Percentiles rank a stretch among this genome's conserved stretches.
These are phyloP conservation scores for Eulemur macaco DNA, from an alignment of 2,113 vertebrate genomes.

Conservation along the genomic window DNA sequence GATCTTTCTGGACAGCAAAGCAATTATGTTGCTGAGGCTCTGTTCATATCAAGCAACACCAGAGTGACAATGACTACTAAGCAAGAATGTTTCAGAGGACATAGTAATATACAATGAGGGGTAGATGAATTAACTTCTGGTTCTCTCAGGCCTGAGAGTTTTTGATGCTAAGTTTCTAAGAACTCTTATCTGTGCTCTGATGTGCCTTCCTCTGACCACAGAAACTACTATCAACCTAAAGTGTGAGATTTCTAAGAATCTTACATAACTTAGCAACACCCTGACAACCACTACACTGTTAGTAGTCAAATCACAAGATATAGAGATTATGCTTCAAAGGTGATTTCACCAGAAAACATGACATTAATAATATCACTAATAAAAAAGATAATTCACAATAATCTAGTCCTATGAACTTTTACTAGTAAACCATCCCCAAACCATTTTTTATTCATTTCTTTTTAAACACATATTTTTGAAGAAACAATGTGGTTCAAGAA, in stretches of 20 bases:
- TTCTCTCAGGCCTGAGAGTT: not conserved
- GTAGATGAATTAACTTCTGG: not conserved
- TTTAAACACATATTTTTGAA: not conserved
- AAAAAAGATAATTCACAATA: not conserved
- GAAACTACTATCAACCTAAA: constrained; percentile 10
- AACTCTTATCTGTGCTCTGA: constrained; percentile 46
- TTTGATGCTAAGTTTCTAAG: constrained; percentile 48
- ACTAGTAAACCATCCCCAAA: not conserved
- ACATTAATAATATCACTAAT: not conserved
- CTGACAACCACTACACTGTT: not conserved
- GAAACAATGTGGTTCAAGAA: constrained; percentile 23
- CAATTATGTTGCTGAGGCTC: not conserved
- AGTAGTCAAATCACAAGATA: constrained; percentile 39
- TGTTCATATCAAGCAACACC: not conserved
- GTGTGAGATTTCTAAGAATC: constrained; percentile 58
- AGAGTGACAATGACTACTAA: not conserved
- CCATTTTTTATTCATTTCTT: not conserved
- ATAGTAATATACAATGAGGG: accelerated
- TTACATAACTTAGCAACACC: constrained; percentile 19
- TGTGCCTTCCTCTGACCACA: constrained; percentile 37
- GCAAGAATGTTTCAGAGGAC: not conserved
- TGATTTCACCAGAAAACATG: constrained; percentile 13
- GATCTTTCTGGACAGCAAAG: not conserved
- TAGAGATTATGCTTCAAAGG: constrained; percentile 18
- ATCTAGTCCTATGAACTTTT: not conserved